phyloP scores from a whole-genome alignment of 2,113 vertebrate species.

The Glaucidium brasilianum region DNA sequence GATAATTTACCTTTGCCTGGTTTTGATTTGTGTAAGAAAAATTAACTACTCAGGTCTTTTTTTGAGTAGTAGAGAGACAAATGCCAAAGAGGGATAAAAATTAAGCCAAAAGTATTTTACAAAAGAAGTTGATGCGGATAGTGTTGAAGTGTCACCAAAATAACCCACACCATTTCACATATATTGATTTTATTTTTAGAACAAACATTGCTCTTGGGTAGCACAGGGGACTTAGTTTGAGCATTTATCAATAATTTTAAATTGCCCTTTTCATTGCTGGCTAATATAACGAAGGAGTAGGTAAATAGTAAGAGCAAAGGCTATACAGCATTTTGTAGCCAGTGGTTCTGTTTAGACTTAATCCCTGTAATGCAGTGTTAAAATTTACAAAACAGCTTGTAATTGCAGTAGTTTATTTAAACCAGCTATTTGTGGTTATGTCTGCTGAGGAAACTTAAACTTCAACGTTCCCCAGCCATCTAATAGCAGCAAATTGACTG shows the following conservation, averaged over 20 bases:
- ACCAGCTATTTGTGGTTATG: conserved; percentile 74
- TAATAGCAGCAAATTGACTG: conserved; percentile 72
- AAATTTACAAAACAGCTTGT: conserved; percentile 67
- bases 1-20: not conserved
- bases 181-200: not conserved
- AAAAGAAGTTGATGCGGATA: not conserved
- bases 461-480: conserved; percentile 65
- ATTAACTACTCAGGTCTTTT: not conserved
- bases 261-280: not conserved
- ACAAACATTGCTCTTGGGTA: not conserved
- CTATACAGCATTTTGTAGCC: conserved; percentile 32
- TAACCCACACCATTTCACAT: not conserved
- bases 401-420: conserved; percentile 68
- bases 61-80: not conserved
- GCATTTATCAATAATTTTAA: not conserved
- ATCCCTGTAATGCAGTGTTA: conserved; percentile 50
- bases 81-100: not conserved
- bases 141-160: not conserved
- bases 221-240: not conserved
- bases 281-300: not conserved
- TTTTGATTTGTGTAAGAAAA: not conserved
- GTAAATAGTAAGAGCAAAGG: not conserved
- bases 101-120: not conserved
- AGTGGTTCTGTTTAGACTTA: conserved; percentile 39
- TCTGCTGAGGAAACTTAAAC: conserved; percentile 76